Conservation (phyloP, 2,113 vertebrate species). For the Nothocercus nigrocapillus region DNA sequence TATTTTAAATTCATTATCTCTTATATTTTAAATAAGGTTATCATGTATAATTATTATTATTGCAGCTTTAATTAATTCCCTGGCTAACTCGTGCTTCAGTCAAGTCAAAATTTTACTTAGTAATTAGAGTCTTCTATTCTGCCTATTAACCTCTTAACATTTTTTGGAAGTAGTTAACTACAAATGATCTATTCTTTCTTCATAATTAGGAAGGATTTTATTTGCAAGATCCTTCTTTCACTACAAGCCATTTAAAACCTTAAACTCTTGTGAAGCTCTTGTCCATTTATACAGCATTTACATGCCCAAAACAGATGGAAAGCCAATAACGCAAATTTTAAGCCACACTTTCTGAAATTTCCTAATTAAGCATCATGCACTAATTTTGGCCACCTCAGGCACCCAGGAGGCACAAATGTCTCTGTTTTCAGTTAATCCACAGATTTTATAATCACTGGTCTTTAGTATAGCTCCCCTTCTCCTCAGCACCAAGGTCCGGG, state of each 20-base stretch:
- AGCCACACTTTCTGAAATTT: neutral
- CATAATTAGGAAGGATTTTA: neutral
- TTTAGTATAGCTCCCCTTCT: neutral
- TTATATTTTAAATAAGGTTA: neutral
- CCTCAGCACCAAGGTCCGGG: too few relatives aligned
- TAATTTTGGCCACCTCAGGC: neutral
- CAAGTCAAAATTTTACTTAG: conserved; percentile 17
- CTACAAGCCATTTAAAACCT: neutral
- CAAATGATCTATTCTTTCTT: neutral
- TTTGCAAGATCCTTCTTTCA: neutral
- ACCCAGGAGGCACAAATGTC: neutral
- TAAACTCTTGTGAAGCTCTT: too few relatives aligned
- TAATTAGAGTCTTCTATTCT: conserved; percentile 30
- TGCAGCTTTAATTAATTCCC: conserved; percentile 30
- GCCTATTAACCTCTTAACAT: conserved; percentile 19
- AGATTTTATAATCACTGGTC: neutral
- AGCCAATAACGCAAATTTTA: neutral
- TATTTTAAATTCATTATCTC: neutral
- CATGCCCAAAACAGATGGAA: neutral
- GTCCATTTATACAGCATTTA: neutral
- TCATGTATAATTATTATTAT: neutral
- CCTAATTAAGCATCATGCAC: too few relatives aligned
- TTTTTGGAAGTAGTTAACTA: conserved; percentile 11
- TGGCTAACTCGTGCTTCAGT: conserved; percentile 11
- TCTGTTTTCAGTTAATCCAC: neutral